phyloP scores from a whole-genome alignment of 1,140 invertebrate species.

The Drosophila baimaii region DNA sequence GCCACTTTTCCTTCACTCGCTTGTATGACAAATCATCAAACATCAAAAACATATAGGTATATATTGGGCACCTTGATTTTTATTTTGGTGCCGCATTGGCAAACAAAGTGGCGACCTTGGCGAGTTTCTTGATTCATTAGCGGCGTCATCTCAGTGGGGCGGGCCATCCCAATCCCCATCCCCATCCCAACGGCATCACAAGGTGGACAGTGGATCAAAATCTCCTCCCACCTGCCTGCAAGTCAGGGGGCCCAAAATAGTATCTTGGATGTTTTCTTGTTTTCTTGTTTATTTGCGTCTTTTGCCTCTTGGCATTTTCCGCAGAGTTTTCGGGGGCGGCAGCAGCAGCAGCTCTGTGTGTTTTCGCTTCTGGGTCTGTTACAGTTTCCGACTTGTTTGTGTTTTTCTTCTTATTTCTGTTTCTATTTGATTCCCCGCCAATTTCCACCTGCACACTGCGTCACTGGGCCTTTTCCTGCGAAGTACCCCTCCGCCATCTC shows the following conservation, averaged over 20 bases:
- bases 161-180: conserved; percentile 5
- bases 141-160: conserved; percentile 59
- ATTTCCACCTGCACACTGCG: conserved; percentile 74
- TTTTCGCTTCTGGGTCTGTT: conserved; percentile 30
- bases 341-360: conserved; percentile 11
- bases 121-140: conserved; percentile 71
- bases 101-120: conserved; percentile 66
- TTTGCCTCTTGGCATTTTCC: conserved; percentile 43
- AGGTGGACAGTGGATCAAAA: conserved; percentile 50
- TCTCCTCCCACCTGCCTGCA: conserved; percentile 45
- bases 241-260: conserved; percentile 49
- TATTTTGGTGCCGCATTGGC: conserved; percentile 64
- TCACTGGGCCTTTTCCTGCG: conserved; percentile 72
- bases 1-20: conserved; percentile 10
- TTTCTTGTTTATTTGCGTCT: conserved; percentile 61
- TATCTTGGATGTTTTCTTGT: conserved; percentile 43
- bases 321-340: conserved; percentile 37
- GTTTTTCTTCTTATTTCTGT: conserved; percentile 21
- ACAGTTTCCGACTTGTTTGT: conserved; percentile 36
- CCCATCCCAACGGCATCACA: conserved; percentile 56
- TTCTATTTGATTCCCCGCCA: conserved; percentile 60
- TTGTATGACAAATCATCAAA: conserved; percentile 47
- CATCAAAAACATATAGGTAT: conserved; percentile 43
- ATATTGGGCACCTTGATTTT: conserved; percentile 60
- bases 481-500: conserved; percentile 41